Base-by-base conservation (phyloP, 2,888 invertebrate species). In the Apamea anceps region DNA sequence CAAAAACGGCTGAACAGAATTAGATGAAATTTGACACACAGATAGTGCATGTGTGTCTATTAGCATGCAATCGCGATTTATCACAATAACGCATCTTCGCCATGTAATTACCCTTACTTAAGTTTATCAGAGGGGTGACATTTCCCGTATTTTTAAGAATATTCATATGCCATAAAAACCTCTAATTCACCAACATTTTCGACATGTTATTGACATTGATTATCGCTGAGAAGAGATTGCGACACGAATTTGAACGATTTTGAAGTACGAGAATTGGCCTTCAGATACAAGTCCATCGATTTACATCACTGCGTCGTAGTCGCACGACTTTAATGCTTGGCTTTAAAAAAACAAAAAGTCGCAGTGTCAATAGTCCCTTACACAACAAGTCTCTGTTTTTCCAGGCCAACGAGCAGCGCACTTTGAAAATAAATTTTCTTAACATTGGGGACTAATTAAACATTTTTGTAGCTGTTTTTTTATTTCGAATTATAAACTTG, bases 321-420 rank as follows among this genome's bases (percentile, higher is more conserved):
- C 68, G 45, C 54, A 57, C 15, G 66, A 62, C 12, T 42, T 10
- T 32, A 51, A 51, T 45, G 51, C 2, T 6, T 7, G 15, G 65
- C n/a, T 12, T 1, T 42, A 57, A 2, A 60, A 8, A 4, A 60
- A 8, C 4, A 37, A 42, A 66, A 72, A 54, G 32, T 73, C 75
- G 18, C 25, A 0, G 8, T 80, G 60, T 65, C 62, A 0, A 65
- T 21, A 45, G 32, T n/a, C 75, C 77, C 10, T 84, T 48, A 75
- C 37, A 75, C 77, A 60, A 80, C 73, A 77, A 77, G 81, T 66
- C 75, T 75, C 77, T 73, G 81, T 80, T 84, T 84, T 87, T 84
- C 67, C 87, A 85, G 89, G 87, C 88, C 89, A 88, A 75, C 79
- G 67, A 85, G 85, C 85, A 77, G 57, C 79, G 72, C 77, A 85